Percentiles rank a stretch among this genome's conserved stretches.
These are phyloP conservation scores for Julus scanicus DNA, from an alignment of 2,888 invertebrate genomes.

Conservation along the genomic window DNA sequence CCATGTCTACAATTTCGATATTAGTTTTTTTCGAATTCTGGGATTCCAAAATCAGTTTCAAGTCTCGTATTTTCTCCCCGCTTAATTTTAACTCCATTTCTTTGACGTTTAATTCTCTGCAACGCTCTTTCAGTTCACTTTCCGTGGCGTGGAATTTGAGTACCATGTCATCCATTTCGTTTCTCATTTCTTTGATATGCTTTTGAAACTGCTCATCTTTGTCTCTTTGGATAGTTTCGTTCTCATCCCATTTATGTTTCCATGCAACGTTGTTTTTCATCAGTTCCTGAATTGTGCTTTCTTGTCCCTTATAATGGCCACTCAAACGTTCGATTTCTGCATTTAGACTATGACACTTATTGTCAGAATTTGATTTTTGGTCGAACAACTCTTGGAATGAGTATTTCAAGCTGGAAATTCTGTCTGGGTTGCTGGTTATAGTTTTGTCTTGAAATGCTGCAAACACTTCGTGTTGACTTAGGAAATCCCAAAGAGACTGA, in stretches of 20 bases:
- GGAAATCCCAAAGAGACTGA: constrained; percentile 17
- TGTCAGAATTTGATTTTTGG: background rate
- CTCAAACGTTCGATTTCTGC: background rate
- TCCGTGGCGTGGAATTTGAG: background rate
- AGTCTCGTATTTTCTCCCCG: background rate
- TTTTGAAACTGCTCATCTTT: background rate
- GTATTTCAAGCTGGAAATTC: constrained; percentile 16
- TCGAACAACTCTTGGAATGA: background rate
- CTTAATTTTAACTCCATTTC: background rate
- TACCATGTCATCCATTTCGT: background rate
- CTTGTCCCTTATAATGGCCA: background rate
- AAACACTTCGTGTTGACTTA: background rate
- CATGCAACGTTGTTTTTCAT: background rate
- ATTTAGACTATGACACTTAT: background rate
- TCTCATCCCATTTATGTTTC: background rate
- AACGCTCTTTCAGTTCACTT: background rate
- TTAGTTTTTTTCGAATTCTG: background rate
- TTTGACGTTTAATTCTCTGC: background rate
- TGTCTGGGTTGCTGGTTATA: background rate
- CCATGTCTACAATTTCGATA: background rate
- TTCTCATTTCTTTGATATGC: background rate
- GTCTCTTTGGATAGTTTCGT: background rate
- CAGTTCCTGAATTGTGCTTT: background rate
- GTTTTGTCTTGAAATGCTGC: background rate
- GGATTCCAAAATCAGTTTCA: background rate